Base-by-base conservation (phyloP, 2,797 vertebrate species). In the Spinus pinus region DNA sequence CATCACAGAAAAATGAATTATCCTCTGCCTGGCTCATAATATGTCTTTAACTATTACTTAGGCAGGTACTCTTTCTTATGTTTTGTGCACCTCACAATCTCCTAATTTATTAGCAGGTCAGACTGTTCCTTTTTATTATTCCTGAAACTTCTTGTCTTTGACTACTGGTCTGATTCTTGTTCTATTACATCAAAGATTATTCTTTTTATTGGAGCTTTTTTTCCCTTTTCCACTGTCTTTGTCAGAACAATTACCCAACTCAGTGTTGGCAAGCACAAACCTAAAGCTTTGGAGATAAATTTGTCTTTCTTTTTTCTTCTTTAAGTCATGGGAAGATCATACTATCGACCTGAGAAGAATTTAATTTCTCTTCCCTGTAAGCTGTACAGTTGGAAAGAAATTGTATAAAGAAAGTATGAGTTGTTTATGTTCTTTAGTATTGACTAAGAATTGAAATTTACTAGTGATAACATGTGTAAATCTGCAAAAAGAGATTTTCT, bases 1-100 rank as follows among this genome's bases (percentile, higher is more conserved):
- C 57, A 93, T 93, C 88, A 95, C 41, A 77, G 92, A 88, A 79
- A 94, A 70, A 87, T 24, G 57, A 91, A 69, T 71, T 95, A 74
- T 91, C 75, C 49, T 72, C 66, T 81, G 12, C 47, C 79, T 69
- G 56, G 73, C 82, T 81, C 62, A 81, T 67, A 69, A 61, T 79
- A 86, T 28, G 6, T 93, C 33, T 71, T 90, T 75, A 91, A 49
- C 37, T 78, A 16, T 54, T 69, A 31, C 37, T 24, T 49, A 10
- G n/a, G 27, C 0, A 0, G 21, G 33, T 51, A 5, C 31, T 41
- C 58, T 72, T 85, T 74, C 86, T 87, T 49, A 46, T 5, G 1
- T 46, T 39, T 79, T 2, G 1, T 47, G 31, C 14, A 61, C 7
- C 30, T 86, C 58, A 79, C 23, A 41, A 54, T 79, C 23, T 86